Base-by-base conservation (phyloP, 2,888 invertebrate species). In the Epinotia ramella region DNA sequence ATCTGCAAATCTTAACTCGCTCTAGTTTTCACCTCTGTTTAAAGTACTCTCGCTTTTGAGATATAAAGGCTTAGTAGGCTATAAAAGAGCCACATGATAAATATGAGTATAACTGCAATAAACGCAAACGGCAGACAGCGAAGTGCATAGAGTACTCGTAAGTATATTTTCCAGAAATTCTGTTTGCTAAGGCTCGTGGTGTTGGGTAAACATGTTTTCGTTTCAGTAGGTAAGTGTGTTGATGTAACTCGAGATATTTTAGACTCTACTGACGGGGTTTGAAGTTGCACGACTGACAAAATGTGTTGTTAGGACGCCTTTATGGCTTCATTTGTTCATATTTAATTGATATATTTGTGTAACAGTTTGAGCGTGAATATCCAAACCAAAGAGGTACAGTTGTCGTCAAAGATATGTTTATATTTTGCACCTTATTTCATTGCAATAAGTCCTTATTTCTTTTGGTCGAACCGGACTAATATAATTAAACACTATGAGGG, bases 31-130 rank as follows among this genome's bases (percentile, higher is more conserved):
- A 79, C 75, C 63, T 83, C 74, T 77, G 5, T 13, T 16, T 5
- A 6, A 76, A 80, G 78, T 80, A 76, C 70, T 77, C 76, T 79
- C 76, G 78, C 77, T 49, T 77, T 78, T 81, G 83, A 82, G 80
- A 65, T 59, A 75, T 75, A 75, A 75, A 75, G 65, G 44, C 65
- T 70, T 66, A 71, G 65, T 57, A 65, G 33, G 60, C 53, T 24
- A 75, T 75, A 71, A 75, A 75, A 66, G 60, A 65, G 70, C 60
- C 75, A 53, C 75, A 66, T 71, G 65, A 75, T 75, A 75, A 71
- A 75, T 75, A 75, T 71, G 70, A 56, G 65, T 70, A 70, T 60
- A 75, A 75, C 69, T 65, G 65, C 49, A 65, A 70, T 75, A 70
- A 75, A 70, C 57, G 66, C 71, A 66, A 75, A 71, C 60, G 75